Percentiles rank a stretch among this genome's conserved stretches.
Evolutionary conservation across 2,113 vertebrate genomes (phyloP).

Genomic region (Machaerirhynchus nigripectus): DNA sequence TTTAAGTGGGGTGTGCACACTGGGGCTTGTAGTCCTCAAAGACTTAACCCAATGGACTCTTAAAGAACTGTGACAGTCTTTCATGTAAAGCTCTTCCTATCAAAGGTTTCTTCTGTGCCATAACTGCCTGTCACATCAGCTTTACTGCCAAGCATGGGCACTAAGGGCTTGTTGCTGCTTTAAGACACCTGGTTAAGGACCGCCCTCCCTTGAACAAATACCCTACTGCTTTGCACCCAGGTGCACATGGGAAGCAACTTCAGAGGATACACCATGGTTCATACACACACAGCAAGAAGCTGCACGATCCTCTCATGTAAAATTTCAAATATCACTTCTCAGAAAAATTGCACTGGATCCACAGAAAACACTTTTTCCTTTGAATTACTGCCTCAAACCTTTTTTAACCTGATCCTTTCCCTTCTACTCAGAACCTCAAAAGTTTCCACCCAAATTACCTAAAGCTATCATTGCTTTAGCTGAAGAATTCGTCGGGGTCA

Average conservation of each 20-base stretch:
- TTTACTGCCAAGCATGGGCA: not conserved
- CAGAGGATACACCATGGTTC: not conserved
- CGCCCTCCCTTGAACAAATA: not conserved
- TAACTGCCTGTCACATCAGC: not conserved
- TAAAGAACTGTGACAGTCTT: slow-evolving; percentile 3
- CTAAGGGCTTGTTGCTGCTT: not conserved
- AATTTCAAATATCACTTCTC: not conserved
- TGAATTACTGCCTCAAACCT: not conserved
- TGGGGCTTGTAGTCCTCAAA: not conserved
- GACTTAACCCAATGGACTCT: slow-evolving; percentile 27
- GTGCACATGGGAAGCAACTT: not conserved
- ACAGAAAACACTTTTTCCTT: not conserved
- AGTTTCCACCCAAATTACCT: not conserved
- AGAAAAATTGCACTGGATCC: not conserved
- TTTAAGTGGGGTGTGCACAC: not conserved
- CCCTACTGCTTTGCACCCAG: not conserved
- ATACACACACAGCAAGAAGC: not conserved
- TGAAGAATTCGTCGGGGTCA: slow-evolving; percentile 12
- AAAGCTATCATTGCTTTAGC: not conserved
- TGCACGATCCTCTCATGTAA: not conserved
- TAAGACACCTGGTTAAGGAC: not conserved
- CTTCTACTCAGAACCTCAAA: not conserved
- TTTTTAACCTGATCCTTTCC: not conserved
- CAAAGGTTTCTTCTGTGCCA: slow-evolving; percentile 14
- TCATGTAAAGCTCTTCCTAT: not conserved